Evolutionary conservation across 2,113 vertebrate genomes (phyloP), one percentile per base, ranked within the genome.

Genomic region (Chaenocephalus aceratus): DNA sequence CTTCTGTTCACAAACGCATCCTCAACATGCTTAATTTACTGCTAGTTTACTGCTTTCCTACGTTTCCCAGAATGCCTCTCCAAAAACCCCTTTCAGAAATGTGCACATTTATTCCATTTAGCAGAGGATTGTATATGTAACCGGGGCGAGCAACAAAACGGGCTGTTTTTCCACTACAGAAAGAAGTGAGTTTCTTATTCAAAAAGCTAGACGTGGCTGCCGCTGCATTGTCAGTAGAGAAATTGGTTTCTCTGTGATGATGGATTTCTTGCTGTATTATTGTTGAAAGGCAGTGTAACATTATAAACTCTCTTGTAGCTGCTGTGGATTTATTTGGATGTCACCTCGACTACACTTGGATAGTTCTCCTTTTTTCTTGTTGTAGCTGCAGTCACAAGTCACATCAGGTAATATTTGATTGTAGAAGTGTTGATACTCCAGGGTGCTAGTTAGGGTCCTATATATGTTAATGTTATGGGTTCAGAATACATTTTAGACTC

Each of bases 261-360:
- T 80, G 70, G 21, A 80, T 78, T 71, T 77, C 7, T 65, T 10
- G 44, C 6, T 23, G 53, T 53, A 34, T 80, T 74, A 16, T 57
- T 49, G 34, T 61, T 80, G 57, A 88, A 75, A 75, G 57, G 52
- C 48, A 7, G 48, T 30, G 36, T 63, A 71, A 71, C 53, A 77
- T 74, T 10, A 72, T 75, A 23, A 75, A 59, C 23, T 66, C 75
- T 13, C 45, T 15, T 59, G 15, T 18, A 15, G 56, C 72, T 73
- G 53, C 46, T 34, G 30, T 58, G 56, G 51, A 52, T 69, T 46
- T 60, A 64, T 56, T 63, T 64, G 60, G 52, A 23, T 3, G 0
- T 71, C 18, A 53, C 21, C 21, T 53, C 49, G 13, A 64, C 36
- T 69, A 13, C 16, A 48, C 26, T 45, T 67, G n/a, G 10, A 36